phyloP scores from a whole-genome alignment of 1,140 invertebrate species.

The Gonatopus flavifemur region DNA sequence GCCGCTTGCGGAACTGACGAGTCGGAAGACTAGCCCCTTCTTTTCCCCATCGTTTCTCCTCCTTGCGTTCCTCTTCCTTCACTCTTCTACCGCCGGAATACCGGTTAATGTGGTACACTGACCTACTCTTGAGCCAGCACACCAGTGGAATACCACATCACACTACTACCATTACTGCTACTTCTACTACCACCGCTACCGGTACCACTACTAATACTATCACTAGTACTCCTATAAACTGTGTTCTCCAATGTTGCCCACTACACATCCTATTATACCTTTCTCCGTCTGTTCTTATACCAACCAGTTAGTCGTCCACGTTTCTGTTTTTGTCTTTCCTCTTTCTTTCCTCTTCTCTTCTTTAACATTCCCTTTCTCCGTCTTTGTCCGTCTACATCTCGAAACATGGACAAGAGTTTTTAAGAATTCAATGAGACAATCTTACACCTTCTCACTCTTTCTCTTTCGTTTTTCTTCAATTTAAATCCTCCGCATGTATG shows the following conservation, averaged over 20 bases:
- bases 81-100: constrained; percentile 23
- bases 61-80: constrained; percentile 15
- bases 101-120: constrained; percentile 59
- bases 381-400: constrained; percentile 15
- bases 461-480: constrained; percentile 5
- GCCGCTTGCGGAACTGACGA: constrained; percentile 57
- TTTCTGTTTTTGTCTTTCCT: constrained; percentile 17
- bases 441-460: constrained; percentile 1
- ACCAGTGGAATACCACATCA: too few species aligned
- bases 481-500: not conserved
- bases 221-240: constrained; percentile 29
- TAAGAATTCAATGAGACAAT: too few species aligned
- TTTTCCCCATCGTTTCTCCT: constrained; percentile 11
- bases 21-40: constrained; percentile 44
- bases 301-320: not conserved
- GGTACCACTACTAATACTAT: constrained; percentile 21
- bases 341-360: constrained; percentile 27
- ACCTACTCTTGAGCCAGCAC: constrained; percentile 51
- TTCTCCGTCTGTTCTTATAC: constrained; percentile 11
- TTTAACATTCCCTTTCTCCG: constrained; percentile 28
- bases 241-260: constrained; percentile 36
- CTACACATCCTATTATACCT: constrained; percentile 13
- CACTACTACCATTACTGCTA: constrained; percentile 22
- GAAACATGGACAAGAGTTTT: too few species aligned
- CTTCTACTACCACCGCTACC: too few species aligned